phyloP scores from a whole-genome alignment of 2,888 invertebrate species.

The Cataglyphis cursor region DNA sequence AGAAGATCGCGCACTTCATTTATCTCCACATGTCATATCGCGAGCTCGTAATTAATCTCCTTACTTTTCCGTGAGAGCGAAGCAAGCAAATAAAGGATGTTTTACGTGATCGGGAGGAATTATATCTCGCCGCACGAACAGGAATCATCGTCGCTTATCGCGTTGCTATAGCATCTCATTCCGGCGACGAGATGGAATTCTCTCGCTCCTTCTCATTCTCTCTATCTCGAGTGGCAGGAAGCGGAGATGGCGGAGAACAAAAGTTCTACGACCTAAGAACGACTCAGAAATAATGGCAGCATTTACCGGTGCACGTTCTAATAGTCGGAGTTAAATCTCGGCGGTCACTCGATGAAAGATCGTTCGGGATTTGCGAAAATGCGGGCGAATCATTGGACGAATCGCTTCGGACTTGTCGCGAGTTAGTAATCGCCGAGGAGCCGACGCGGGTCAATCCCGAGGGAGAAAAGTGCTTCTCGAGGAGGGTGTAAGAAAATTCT shows the following conservation, averaged over 20 bases:
- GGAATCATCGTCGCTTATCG: constrained; percentile 32
- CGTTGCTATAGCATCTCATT: constrained; percentile 13
- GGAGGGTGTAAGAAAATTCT: not conserved
- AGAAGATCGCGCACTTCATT: constrained; percentile 7
- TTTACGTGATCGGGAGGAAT: constrained; percentile 39
- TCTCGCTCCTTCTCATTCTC: not conserved
- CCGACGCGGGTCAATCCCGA: constrained; percentile 35
- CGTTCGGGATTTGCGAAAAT: constrained; percentile 67
- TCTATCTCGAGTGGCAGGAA: constrained; percentile 15
- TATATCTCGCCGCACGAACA: constrained; percentile 33
- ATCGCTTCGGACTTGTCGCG: constrained; percentile 62
- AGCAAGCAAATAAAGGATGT: constrained; percentile 32
- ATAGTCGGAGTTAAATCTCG: constrained; percentile 71
- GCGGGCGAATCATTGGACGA: constrained; percentile 73
- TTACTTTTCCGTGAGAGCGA: constrained; percentile 16
- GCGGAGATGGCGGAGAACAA: constrained; percentile 32
- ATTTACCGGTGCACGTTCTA: constrained; percentile 68
- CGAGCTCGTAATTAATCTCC: constrained; percentile 24
- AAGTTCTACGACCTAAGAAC: constrained; percentile 25
- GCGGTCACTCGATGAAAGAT: constrained; percentile 58
- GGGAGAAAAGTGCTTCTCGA: constrained; percentile 40
- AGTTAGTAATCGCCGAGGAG: constrained; percentile 61
- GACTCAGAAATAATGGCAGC: constrained; percentile 58
- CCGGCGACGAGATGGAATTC: constrained; percentile 12
- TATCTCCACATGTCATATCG: constrained; percentile 5